Conservation (phyloP, 2,888 invertebrate species). For the Coleophora deauratella region DNA sequence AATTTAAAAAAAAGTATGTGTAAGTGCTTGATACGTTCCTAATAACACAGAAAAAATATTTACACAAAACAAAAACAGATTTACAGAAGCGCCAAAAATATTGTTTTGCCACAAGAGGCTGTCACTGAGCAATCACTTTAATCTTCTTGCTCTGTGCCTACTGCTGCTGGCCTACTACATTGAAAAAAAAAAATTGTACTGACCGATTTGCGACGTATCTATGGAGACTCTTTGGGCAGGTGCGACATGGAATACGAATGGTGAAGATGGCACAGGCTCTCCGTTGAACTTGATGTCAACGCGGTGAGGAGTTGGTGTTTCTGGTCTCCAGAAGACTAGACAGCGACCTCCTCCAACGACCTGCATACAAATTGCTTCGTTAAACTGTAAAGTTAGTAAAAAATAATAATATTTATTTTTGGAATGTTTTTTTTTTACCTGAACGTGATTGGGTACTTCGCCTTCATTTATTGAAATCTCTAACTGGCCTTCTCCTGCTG, state of each 20-base stretch:
- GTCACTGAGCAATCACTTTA: too few species aligned
- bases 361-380: conserved; percentile 35
- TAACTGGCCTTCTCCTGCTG: conserved; percentile 98
- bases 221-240: conserved; percentile 63
- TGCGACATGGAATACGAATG: conserved; percentile 85
- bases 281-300: conserved; percentile 98
- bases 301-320: conserved; percentile 90
- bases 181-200: conserved; percentile 15
- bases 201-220: conserved; percentile 63
- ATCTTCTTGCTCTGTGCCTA: too few species aligned
- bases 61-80: not conserved
- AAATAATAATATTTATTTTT: too few species aligned
- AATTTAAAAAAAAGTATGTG: too few species aligned
- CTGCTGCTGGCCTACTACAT: not conserved
- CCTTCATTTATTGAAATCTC: conserved; percentile 99
- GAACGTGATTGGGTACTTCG: conserved; percentile 98
- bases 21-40: too few species aligned
- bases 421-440: too few species aligned
- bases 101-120: too few species aligned
- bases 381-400: too few species aligned
- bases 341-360: conserved; percentile 97
- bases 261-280: conserved; percentile 92
- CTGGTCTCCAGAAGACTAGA: conserved; percentile 95
- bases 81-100: too few species aligned
- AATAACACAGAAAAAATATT: not conserved